Evolutionary conservation across 1,140 invertebrate genomes (phyloP).

Genomic region (Dendrolimus punctatus): DNA sequence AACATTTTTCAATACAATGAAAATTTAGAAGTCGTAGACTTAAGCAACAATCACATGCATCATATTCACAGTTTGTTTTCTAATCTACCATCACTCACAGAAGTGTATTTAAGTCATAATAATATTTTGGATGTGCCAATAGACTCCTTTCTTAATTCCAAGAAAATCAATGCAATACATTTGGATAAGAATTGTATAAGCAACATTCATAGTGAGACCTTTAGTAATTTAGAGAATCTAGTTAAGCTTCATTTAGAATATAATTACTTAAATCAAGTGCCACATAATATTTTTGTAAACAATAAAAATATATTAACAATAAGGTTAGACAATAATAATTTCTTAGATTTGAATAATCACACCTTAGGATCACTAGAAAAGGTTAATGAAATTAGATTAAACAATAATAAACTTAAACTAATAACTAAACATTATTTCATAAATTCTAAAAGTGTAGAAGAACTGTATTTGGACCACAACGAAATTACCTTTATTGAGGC

Average conservation of each 20-base stretch:
- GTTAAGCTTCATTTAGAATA: conserved; percentile 56
- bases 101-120: conserved; percentile 90
- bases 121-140: conserved; percentile 90
- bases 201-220: conserved; percentile 64
- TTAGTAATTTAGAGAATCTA: conserved; percentile 59
- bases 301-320: conserved; percentile 54
- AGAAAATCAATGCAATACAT: conserved; percentile 64
- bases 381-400: conserved; percentile 46
- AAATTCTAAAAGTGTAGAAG: conserved; percentile 42
- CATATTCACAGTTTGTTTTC: conserved; percentile 87
- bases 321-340: conserved; percentile 67
- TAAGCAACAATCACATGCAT: conserved; percentile 92
- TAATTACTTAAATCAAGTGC: conserved; percentile 66
- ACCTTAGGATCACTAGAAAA: conserved; percentile 40
- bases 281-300: conserved; percentile 61
- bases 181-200: conserved; percentile 63
- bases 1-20: conserved; percentile 84
- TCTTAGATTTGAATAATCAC: conserved; percentile 52
- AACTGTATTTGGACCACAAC: conserved; percentile 58
- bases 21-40: conserved; percentile 83
- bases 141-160: conserved; percentile 86
- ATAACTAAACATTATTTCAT: conserved; percentile 45
- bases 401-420: conserved; percentile 51
- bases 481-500: conserved; percentile 53
- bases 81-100: conserved; percentile 81